A percentile compares a stretch with the other conserved stretches of the same genome.
Evolutionary conservation across 1,140 invertebrate genomes (phyloP).

Genomic region (Drosophila parabipectinata): DNA sequence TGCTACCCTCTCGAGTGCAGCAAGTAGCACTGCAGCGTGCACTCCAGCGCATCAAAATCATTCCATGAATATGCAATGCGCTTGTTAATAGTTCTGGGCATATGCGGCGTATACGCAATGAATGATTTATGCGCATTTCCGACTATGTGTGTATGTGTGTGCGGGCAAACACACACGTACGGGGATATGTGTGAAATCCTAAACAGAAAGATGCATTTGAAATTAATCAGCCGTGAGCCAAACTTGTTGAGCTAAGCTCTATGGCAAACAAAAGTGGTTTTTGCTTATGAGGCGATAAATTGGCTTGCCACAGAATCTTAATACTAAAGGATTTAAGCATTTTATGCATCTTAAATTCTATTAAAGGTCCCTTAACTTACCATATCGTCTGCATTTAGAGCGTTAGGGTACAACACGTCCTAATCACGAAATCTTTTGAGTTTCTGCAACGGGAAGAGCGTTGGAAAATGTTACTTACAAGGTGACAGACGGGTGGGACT

Average conservation of each 20-base stretch:
- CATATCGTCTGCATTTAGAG: slow-evolving; percentile 84
- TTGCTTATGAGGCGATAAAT: slow-evolving; percentile 2
- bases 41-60: slow-evolving; percentile 48
- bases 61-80: slow-evolving; percentile 72
- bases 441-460: slow-evolving; percentile 62
- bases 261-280: slow-evolving; percentile 4
- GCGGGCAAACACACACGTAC: not conserved
- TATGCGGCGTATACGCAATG: slow-evolving; percentile 65
- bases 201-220: slow-evolving; percentile 9
- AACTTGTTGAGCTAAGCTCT: slow-evolving; percentile 28
- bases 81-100: slow-evolving; percentile 66
- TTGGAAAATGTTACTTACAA: slow-evolving; percentile 16
- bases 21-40: slow-evolving; percentile 35
- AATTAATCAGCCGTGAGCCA: slow-evolving; percentile 25
- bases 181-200: not conserved
- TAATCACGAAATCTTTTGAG: slow-evolving; percentile 77
- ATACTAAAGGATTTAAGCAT: no score
- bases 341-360: not conserved
- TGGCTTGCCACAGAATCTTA: not conserved
- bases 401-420: slow-evolving; percentile 84
- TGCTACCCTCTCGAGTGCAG: slow-evolving; percentile 3
- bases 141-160: slow-evolving; percentile 4
- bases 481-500: slow-evolving; percentile 18
- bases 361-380: slow-evolving; percentile 55
- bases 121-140: slow-evolving; percentile 39